Conservation (phyloP, 2,113 vertebrate genomes). For the Dermatemys mawii region DNA sequence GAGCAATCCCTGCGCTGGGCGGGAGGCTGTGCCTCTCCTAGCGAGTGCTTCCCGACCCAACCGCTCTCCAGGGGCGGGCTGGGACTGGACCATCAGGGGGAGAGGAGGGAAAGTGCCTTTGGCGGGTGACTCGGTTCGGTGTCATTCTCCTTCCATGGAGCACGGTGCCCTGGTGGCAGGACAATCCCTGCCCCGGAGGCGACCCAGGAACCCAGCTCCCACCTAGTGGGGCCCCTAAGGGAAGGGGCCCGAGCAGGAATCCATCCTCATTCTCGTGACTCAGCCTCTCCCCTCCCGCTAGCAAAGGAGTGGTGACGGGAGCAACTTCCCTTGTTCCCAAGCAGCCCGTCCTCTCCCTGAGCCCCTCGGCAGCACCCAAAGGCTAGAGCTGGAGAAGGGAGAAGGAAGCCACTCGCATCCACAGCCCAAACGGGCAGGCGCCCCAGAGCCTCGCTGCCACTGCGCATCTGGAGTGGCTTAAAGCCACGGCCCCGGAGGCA, state of each 20-base stretch:
- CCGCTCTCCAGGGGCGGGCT: too few species aligned
- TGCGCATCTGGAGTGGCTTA: background rate
- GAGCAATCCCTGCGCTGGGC: too few species aligned
- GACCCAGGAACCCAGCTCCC: background rate
- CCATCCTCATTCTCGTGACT: background rate
- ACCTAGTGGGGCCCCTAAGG: background rate
- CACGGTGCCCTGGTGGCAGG: too few species aligned
- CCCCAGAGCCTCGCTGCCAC: too few species aligned
- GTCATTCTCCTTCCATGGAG: too few species aligned
- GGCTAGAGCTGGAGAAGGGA: background rate
- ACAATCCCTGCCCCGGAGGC: background rate
- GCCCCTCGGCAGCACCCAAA: background rate
- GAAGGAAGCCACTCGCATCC: background rate
- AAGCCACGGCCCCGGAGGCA: background rate
- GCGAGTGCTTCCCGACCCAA: too few species aligned
- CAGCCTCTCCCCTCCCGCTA: background rate
- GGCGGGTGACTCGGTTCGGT: background rate
- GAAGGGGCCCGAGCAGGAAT: background rate
- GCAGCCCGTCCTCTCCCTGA: background rate
- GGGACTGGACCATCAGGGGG: too few species aligned
- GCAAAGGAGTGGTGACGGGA: background rate
- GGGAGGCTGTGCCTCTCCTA: too few species aligned
- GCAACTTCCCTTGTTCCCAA: background rate
- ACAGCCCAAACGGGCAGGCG: background rate
- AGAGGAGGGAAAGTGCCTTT: too few species aligned